These are phyloP conservation scores for Urechis unicinctus DNA, from an alignment of 2,888 invertebrate genomes.

Conservation along the genomic window DNA sequence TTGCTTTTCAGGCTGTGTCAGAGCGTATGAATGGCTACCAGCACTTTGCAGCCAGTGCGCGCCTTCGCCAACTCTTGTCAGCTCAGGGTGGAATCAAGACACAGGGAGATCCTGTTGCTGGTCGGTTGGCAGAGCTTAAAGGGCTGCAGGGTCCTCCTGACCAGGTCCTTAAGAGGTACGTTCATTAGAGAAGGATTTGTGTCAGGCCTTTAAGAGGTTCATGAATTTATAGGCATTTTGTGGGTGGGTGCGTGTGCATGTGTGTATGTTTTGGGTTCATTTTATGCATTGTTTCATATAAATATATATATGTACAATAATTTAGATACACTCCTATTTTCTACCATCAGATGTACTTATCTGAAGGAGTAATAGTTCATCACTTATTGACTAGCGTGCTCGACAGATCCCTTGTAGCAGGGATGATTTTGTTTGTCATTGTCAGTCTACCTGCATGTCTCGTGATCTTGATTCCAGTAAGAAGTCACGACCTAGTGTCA, in stretches of 20 bases:
- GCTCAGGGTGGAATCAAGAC: conserved; percentile 33
- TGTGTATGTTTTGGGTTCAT: background rate
- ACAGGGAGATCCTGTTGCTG: conserved; percentile 29
- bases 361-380: too few species aligned
- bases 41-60: conserved; percentile 31
- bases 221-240: too few species aligned
- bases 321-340: too few species aligned
- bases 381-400: too few species aligned
- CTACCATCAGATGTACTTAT: too few species aligned
- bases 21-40: conserved; percentile 29
- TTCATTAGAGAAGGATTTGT: background rate
- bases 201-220: too few species aligned
- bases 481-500: background rate
- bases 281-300: too few species aligned
- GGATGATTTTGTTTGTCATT: too few species aligned
- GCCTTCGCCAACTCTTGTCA: conserved; percentile 33
- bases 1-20: conserved; percentile 26
- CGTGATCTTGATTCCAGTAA: background rate
- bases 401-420: too few species aligned
- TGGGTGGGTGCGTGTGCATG: too few species aligned
- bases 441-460: too few species aligned
- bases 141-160: conserved; percentile 17
- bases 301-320: too few species aligned
- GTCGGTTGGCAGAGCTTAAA: conserved; percentile 37
- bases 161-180: background rate